Conservation (phyloP, 2,888 invertebrate genomes). For the Meandrusa payeni region DNA sequence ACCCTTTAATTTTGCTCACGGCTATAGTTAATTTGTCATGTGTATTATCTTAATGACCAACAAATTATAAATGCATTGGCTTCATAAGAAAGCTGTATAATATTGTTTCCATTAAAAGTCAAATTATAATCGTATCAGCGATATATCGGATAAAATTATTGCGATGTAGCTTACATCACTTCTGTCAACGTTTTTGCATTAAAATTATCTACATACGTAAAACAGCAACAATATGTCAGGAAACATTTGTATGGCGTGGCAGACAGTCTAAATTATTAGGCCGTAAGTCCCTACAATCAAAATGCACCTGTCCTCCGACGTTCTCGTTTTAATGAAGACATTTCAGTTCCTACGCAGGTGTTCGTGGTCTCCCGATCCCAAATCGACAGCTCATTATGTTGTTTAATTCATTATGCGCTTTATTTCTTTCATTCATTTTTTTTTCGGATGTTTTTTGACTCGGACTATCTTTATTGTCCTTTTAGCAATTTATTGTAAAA, state of each 20-base stretch:
- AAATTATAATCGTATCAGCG: too few species aligned
- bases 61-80: too few species aligned
- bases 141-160: too few species aligned
- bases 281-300: constrained; percentile 52
- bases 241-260: constrained; percentile 41
- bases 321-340: constrained; percentile 74
- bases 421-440: constrained; percentile 70
- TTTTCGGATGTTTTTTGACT: constrained; percentile 38
- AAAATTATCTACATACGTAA: constrained; percentile 20
- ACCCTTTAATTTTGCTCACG: too few species aligned
- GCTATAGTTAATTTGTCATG: too few species aligned
- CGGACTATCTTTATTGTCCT: constrained; percentile 64
- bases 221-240: constrained; percentile 34
- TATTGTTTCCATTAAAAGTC: too few species aligned
- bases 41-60: too few species aligned
- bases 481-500: constrained; percentile 62
- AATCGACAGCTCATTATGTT: constrained; percentile 66
- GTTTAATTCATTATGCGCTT: constrained; percentile 76
- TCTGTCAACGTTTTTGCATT: constrained; percentile 20
- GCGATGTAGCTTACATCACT: too few species aligned
- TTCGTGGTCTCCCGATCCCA: constrained; percentile 45
- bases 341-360: constrained; percentile 70
- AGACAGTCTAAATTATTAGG: constrained; percentile 33
- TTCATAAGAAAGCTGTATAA: too few species aligned
- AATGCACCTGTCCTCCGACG: constrained; percentile 61